Evolutionary conservation across 2,888 invertebrate species (phyloP), one percentile per base, ranked within the genome.

Genomic region (Hirudinaria manillensis): DNA sequence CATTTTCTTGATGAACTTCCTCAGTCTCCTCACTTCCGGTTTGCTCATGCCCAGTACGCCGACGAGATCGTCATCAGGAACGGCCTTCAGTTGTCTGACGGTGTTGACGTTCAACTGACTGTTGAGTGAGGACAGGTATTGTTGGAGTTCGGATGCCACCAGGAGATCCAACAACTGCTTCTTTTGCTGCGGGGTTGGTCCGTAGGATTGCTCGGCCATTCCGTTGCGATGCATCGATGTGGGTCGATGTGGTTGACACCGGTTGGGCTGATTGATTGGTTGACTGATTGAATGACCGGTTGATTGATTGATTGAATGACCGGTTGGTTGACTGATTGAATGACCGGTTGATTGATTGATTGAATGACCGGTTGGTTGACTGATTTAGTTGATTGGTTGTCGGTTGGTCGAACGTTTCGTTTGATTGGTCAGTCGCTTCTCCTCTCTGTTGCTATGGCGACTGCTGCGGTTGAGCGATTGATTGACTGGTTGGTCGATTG

Each of bases 11-110:
- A 34, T 32, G 45, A 73, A 73, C n/a, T 36, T 38, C 13, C 65
- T 56, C 73, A 73, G 21, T n/a, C 73, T 29, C 38, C 73, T 73
- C 6, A 73, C 73, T 27, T 73, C 73, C 1, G 73, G 73, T 65
- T n/a, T 73, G 45, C 73, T 73, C 73, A 73, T 73, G 24, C 65
- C 38, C 19, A 73, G 21, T 29, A 73, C 19, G 36, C 10, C 6
- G 7, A 56, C 21, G n/a, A 73, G 38, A n/a, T 73, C 73, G 3
- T 73, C 73, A 2, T 73, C 73, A 13, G 73, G 27, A 10, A 65
- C 73, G 2, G 27, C 21, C 24, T 73, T 73, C 36, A 73, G 36
- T 38, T 73, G 61, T 36, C 36, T 65, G 34, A 34, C 36, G 1
- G 73, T 73, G 16, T 24, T 73, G 29, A 73, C 65, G 65, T 73